phyloP scores from a whole-genome alignment of 2,113 vertebrate species.

The Ochotona princeps region DNA sequence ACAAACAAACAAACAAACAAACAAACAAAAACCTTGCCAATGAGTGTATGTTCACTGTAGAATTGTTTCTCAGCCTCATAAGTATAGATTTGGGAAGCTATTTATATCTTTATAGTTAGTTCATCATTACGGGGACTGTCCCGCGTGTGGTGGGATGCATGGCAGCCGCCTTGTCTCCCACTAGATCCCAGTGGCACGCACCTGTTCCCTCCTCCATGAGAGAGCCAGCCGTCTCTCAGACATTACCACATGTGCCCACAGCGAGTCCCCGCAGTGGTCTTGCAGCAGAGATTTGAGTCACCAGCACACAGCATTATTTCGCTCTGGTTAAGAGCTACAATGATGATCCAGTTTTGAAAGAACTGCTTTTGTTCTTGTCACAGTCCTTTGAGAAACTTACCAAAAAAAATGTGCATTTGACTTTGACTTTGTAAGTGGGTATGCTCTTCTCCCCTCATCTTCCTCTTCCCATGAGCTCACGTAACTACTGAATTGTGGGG shows the following conservation, averaged over 20 bases:
- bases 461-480: not conserved
- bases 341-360: not conserved
- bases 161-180: not conserved
- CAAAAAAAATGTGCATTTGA: not conserved
- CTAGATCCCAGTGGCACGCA: not conserved
- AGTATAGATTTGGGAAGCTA: not conserved
- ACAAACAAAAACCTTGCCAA: too few species aligned
- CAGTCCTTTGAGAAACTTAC: conserved; percentile 25
- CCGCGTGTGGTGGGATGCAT: not conserved
- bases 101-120: not conserved
- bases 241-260: not conserved
- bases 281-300: not conserved
- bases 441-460: not conserved
- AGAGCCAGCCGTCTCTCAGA: not conserved
- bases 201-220: not conserved
- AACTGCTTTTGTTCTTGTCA: conserved; percentile 29
- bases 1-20: too few species aligned
- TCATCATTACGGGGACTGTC: not conserved
- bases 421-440: not conserved
- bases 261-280: not conserved
- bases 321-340: conserved; percentile 20
- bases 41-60: not conserved
- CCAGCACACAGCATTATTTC: not conserved
- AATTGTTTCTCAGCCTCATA: not conserved
- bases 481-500: not conserved